Base-by-base conservation (phyloP, 2,797 vertebrate species). In the Mallotus villosus region DNA sequence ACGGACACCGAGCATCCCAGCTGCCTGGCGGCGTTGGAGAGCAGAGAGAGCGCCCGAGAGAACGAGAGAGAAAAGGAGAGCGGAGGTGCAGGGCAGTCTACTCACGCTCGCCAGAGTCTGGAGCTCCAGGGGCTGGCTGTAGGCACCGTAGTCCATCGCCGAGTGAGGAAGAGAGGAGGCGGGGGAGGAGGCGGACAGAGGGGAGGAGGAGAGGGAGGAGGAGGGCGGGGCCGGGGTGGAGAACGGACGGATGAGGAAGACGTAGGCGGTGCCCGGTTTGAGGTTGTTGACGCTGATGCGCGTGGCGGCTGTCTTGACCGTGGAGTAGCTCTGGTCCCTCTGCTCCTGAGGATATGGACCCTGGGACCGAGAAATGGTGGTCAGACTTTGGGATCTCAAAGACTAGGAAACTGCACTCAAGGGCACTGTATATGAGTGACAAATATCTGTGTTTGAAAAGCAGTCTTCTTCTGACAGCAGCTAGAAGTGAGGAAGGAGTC, bases 321-420 rank as follows among this genome's bases (percentile, higher is more conserved):
- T 98, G 0, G 97, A 98, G 84, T 98, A 98, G 57, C 94, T 95
- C 84, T 96, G 95, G 81, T 97, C 96, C 82, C 95, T 97, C 86
- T 96, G 95, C 83, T 95, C 95, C 97, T 99, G 91, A 0, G 67
- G 75, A n/a, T 57, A n/a, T n/a, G n/a, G 41, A 32, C 4, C 17
- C 5, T 4, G 25, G 77, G 75, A 77, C 63, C 67, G 51, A 4
- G 68, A 71, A 66, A 37, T n/a, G 37, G 41, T 37, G 80, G 71
- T 55, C 78, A 84, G 78, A 76, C 46, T 58, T 61, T 21, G 32
- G 32, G 6, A 34, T 34, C 32, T 4, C n/a, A 21, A 21, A 59
- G 57, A n/a, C 57, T 12, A 59, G 19, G 3, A 21, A 11, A 24
- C 57, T n/a, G 17, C n/a, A n/a, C 29, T 34, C 5, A 34, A 24